These are phyloP conservation scores for Macrobrachium rosenbergii DNA, from an alignment of 1,140 invertebrate species.

Conservation along the genomic window DNA sequence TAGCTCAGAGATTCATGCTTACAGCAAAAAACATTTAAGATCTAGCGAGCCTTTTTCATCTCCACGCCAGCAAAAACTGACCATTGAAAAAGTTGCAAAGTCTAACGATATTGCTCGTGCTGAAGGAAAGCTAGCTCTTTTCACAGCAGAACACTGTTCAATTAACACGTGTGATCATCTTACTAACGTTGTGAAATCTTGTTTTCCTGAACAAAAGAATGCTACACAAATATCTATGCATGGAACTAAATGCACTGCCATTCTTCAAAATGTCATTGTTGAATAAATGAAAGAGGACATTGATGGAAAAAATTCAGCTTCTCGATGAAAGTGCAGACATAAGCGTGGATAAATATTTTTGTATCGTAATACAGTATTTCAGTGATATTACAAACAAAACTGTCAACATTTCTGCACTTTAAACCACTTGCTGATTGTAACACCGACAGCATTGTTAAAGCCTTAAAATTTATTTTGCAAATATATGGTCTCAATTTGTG, in stretches of 20 bases:
- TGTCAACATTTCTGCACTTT: conserved; percentile 30
- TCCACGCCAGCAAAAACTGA: too few relatives aligned
- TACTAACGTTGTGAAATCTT: conserved; percentile 11
- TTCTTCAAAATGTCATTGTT: conserved; percentile 15
- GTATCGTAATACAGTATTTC: conserved; percentile 23
- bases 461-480: not conserved
- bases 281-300: conserved; percentile 8
- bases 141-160: conserved; percentile 26
- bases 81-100: not conserved
- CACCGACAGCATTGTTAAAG: conserved; percentile 17
- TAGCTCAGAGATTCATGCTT: too few relatives aligned
- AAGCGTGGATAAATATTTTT: not conserved
- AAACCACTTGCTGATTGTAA: conserved; percentile 31
- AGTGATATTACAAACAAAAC: conserved; percentile 21
- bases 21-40: too few relatives aligned
- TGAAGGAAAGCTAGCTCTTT: too few relatives aligned
- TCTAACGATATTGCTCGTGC: conserved; percentile 9
- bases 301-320: conserved; percentile 26
- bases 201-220: conserved; percentile 1
- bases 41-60: too few relatives aligned
- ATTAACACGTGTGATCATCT: conserved; percentile 25
- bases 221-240: conserved; percentile 16
- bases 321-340: conserved; percentile 2
- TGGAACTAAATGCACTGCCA: not conserved
- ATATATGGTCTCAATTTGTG: conserved; percentile 24